Conservation (phyloP, 2,888 invertebrate species). For the Calameuta pallipes region DNA sequence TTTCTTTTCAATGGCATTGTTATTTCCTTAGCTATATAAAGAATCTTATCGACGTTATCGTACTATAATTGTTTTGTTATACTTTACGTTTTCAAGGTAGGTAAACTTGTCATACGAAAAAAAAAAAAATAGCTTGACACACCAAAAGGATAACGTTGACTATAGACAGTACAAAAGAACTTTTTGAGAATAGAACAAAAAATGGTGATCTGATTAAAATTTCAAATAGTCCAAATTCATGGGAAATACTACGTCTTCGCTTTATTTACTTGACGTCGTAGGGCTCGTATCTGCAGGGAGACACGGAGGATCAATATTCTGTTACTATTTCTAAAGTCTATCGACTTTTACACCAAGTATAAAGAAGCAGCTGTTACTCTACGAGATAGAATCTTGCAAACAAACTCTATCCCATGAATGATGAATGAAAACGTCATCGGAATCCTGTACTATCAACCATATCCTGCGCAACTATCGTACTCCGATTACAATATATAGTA, state of each 20-base stretch:
- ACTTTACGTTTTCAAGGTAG: background rate
- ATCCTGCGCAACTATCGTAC: background rate
- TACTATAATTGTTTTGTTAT: background rate
- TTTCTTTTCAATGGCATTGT: constrained; percentile 5
- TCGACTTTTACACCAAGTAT: background rate
- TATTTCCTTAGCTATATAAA: background rate
- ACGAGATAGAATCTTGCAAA: background rate
- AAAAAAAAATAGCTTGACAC: background rate
- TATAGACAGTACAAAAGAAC: background rate
- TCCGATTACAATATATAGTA: background rate
- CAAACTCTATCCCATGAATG: background rate
- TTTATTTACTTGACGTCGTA: background rate
- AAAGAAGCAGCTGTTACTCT: background rate
- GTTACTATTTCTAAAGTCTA: constrained; percentile 42
- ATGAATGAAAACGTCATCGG: background rate
- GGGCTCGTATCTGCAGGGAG: background rate
- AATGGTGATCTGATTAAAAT: background rate
- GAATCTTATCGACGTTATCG: background rate
- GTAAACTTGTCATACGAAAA: background rate
- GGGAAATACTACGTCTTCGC: background rate
- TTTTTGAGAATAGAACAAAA: background rate
- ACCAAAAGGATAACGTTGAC: background rate
- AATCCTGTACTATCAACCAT: background rate
- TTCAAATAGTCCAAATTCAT: background rate
- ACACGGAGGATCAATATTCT: constrained; percentile 41